A percentile compares a stretch with the other conserved stretches of the same genome.
phyloP scores from a whole-genome alignment of 2,888 invertebrate species.

The Pseudococcus viburni region DNA sequence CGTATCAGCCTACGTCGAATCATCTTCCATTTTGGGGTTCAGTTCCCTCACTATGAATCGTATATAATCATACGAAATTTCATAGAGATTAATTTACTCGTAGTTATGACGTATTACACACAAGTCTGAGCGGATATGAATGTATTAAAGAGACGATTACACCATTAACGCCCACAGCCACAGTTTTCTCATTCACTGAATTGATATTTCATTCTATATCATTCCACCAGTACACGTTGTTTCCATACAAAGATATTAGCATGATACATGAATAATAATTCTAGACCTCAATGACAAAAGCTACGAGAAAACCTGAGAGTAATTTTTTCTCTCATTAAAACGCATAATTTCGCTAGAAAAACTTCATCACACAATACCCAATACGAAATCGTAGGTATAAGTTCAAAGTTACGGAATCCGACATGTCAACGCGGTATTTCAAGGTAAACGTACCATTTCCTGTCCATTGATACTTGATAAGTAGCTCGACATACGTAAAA shows the following conservation, averaged over 20 bases:
- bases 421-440: background rate
- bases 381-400: background rate
- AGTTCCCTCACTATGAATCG: too few species aligned
- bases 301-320: background rate
- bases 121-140: background rate
- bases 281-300: background rate
- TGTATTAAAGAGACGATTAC: background rate
- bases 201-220: constrained; percentile 1
- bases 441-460: constrained; percentile 10
- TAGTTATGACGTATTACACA: background rate
- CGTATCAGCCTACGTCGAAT: too few species aligned
- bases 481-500: background rate
- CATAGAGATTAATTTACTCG: background rate
- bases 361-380: background rate
- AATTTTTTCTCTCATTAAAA: background rate
- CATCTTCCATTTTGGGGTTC: too few species aligned
- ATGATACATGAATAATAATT: background rate
- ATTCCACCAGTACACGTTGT: background rate
- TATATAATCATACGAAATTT: too few species aligned
- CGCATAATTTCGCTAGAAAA: background rate
- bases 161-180: background rate
- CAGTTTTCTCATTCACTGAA: background rate
- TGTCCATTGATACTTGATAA: background rate
- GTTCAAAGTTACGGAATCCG: background rate
- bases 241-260: background rate